Evolutionary conservation across 1,140 invertebrate genomes (phyloP).

Genomic region (Meloidogyne chitwoodi): DNA sequence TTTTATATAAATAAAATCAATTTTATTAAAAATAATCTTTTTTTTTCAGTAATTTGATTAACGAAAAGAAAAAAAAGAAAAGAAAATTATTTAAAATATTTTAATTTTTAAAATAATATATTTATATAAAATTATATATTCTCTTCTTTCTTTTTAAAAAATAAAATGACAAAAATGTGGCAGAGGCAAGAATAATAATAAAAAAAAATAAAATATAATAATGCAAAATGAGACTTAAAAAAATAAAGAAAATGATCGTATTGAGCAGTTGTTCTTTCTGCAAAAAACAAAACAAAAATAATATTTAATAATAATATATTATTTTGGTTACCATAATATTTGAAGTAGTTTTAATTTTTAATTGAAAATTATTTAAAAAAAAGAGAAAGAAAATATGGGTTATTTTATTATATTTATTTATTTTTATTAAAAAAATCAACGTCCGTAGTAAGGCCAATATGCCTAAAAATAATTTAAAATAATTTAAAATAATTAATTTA

Average conservation of each 20-base stretch:
- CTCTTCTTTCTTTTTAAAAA: too few species aligned
- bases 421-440: background rate
- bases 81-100: too few species aligned
- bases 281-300: background rate
- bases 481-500: background rate
- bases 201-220: background rate
- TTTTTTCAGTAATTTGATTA: too few species aligned
- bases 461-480: background rate
- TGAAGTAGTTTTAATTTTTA: background rate
- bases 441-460: constrained; percentile 35
- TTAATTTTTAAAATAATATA: too few species aligned
- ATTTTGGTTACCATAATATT: background rate
- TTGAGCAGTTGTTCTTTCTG: background rate
- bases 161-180: background rate
- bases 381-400: background rate
- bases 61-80: too few species aligned
- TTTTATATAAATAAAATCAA: too few species aligned
- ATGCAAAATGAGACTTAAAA: background rate
- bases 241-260: background rate
- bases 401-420: background rate
- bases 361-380: background rate
- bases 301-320: too few species aligned
- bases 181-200: background rate
- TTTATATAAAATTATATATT: too few species aligned
- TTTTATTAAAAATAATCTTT: too few species aligned